These are phyloP conservation scores for Karalla daura DNA, from an alignment of 2,797 vertebrate species.

Conservation along the genomic window DNA sequence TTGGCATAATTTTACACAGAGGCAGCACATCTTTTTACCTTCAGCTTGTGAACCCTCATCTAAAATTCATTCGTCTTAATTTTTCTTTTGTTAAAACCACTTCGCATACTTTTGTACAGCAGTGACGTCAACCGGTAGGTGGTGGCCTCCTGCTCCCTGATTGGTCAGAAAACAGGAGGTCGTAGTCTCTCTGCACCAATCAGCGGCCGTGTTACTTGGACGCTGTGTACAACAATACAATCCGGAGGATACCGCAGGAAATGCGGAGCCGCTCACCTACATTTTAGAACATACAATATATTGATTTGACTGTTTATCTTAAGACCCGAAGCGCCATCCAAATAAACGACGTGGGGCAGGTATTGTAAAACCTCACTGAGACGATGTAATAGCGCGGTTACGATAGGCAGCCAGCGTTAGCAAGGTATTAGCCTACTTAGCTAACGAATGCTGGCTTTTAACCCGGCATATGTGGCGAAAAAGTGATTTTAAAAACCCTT, in stretches of 20 bases:
- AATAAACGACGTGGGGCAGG: background rate
- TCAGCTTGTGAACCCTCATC: background rate
- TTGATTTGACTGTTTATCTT: background rate
- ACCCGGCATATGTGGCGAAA: slow-evolving; percentile 8
- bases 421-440: slow-evolving; percentile 52
- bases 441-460: slow-evolving; percentile 23
- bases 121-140: accelerated
- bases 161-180: slow-evolving; percentile 43
- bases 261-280: background rate
- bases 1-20: too few relatives aligned
- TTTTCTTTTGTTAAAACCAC: background rate
- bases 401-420: slow-evolving; percentile 32
- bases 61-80: accelerated
- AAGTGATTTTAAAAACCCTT: slow-evolving; percentile 22
- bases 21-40: too few relatives aligned
- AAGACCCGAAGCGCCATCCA: background rate
- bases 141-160: background rate
- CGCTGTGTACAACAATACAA: slow-evolving; percentile 52
- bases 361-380: slow-evolving; percentile 1
- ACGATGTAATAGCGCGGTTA: slow-evolving; percentile 14
- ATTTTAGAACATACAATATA: background rate
- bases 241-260: slow-evolving; percentile 12
- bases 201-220: slow-evolving; percentile 55
- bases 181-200: slow-evolving; percentile 60
- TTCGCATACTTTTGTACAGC: background rate